phyloP scores from a whole-genome alignment of 1,140 invertebrate genomes.

The Pollicipes pollicipes region DNA sequence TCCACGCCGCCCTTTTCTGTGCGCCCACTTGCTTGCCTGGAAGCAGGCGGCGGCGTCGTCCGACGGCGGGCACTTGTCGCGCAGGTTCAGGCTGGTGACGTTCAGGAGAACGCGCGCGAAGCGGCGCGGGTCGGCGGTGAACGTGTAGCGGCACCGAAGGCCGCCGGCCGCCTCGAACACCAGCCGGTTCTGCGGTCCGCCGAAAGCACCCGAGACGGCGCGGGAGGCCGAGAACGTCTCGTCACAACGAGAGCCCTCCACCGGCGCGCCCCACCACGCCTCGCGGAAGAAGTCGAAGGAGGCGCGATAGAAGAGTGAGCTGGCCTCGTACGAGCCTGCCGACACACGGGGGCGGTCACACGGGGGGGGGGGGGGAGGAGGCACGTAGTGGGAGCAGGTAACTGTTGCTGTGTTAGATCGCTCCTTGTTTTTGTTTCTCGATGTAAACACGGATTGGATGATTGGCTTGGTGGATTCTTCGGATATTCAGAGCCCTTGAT shows the following conservation, averaged over 20 bases:
- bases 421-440: no score
- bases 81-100: slow-evolving; percentile 47
- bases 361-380: no score
- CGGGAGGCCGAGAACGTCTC: slow-evolving; percentile 64
- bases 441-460: no score
- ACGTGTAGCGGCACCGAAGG: slow-evolving; percentile 59
- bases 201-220: slow-evolving; percentile 40
- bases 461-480: no score
- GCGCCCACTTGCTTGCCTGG: background rate
- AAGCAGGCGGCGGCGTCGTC: background rate
- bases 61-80: slow-evolving; percentile 20
- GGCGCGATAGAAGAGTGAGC: slow-evolving; percentile 74
- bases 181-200: slow-evolving; percentile 63
- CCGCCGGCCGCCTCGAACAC: slow-evolving; percentile 60
- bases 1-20: no score
- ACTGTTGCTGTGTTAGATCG: no score
- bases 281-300: slow-evolving; percentile 86
- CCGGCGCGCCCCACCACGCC: slow-evolving; percentile 57
- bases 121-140: slow-evolving; percentile 56
- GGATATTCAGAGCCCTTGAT: no score
- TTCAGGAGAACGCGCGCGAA: slow-evolving; percentile 60
- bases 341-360: no score
- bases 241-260: slow-evolving; percentile 59
- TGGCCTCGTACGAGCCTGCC: slow-evolving; percentile 27
- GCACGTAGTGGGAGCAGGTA: no score